Evolutionary conservation across 2,888 invertebrate genomes (phyloP).

Genomic region (Habroteleia sp.): DNA sequence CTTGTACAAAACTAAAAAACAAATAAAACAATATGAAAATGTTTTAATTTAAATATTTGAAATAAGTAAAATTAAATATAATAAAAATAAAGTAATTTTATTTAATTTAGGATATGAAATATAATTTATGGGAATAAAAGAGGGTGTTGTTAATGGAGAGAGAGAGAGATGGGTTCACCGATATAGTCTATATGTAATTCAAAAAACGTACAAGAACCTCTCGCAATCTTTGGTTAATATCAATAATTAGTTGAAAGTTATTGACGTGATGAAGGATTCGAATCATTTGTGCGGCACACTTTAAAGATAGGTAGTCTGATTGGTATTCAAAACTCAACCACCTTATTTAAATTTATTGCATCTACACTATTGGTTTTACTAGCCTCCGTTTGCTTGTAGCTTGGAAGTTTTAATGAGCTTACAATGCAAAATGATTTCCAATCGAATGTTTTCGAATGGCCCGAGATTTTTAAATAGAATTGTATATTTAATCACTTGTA

Average conservation of each 20-base stretch:
- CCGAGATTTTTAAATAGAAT: slow-evolving; percentile 19
- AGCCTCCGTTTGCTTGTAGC: slow-evolving; percentile 67
- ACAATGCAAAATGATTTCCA: slow-evolving; percentile 45
- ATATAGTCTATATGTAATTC: slow-evolving; percentile 42
- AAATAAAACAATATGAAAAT: too few species aligned
- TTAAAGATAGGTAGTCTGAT: slow-evolving; percentile 42
- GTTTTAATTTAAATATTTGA: too few species aligned
- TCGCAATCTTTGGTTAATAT: slow-evolving; percentile 54
- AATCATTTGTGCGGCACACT: slow-evolving; percentile 63
- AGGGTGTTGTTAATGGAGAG: slow-evolving; percentile 16
- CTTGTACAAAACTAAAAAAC: too few species aligned
- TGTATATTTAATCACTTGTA: too few species aligned
- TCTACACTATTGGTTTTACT: slow-evolving; percentile 41
- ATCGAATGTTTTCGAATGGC: slow-evolving; percentile 19
- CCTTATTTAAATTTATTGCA: slow-evolving; percentile 58
- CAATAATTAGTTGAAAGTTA: slow-evolving; percentile 62
- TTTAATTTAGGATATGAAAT: too few species aligned
- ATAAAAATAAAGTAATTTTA: too few species aligned
- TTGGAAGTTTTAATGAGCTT: slow-evolving; percentile 65
- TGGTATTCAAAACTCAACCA: slow-evolving; percentile 54
- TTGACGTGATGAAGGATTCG: slow-evolving; percentile 64
- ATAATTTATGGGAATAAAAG: slow-evolving; percentile 2
- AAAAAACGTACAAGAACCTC: slow-evolving; percentile 35
- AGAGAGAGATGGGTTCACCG: too few species aligned
- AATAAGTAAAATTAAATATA: too few species aligned